Base-by-base conservation (phyloP, 2,888 invertebrate species). In the Tanytarsus gracilentus region DNA sequence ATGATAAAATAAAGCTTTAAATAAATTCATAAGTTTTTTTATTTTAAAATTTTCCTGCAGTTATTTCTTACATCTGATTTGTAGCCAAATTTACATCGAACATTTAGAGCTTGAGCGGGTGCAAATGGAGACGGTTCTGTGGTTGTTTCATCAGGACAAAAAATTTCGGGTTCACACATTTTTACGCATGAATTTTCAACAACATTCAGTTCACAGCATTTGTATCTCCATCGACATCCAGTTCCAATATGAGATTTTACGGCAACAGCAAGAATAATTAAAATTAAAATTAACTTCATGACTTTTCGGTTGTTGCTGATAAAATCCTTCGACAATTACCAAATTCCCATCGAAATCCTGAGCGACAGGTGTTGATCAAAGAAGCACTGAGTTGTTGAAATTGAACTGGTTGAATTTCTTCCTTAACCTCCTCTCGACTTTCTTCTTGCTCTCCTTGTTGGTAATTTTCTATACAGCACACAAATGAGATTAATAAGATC, bases 141-240 rank as follows among this genome's bases (percentile, higher is more conserved):
- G n/a, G 18, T 1, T 30, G 23, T 2, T 16, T 26, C 18, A 16
- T 8, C 18, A 7, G 25, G 7, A 23, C 53, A 53, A 9, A 33
- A 9, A 53, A 53, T 36, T 36, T 53, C 53, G 5, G 53, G 53
- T 11, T 53, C 33, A 9, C 53, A 53, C 27, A 53, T 14, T 21
- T 33, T 18, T 2, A 36, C 53, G 14, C 53, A 53, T 5, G 18
- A 8, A n/a, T 23, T 36, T 14, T 33, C 53, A 53, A 16, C n/a
- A n/a, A n/a, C n/a, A n/a, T n/a, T 1, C 30, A 21, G 7, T 33
- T 21, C 21, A 52, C 52, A 52, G 21, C 52, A 52, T 25, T 52
- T 52, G 14, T 52, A 52, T 16, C 21, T 11, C 52, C 52, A 55
- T 4, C 7, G 7, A 18, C 55, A 55, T 6, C 18, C 26, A 36